Conservation (phyloP, 2,113 vertebrate species). For the Vulpes lagopus region DNA sequence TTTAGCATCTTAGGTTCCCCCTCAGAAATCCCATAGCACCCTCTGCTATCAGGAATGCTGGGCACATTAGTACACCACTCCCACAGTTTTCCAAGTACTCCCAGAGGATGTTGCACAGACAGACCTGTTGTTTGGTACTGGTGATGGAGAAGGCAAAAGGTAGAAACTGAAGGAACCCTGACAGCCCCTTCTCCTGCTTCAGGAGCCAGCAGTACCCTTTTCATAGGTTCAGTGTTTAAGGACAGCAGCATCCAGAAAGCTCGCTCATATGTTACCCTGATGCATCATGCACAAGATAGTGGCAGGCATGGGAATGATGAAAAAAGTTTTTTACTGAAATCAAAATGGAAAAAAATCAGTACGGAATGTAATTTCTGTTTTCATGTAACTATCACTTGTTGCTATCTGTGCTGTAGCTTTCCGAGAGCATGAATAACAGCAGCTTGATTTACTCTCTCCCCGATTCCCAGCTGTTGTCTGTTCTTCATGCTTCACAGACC, state of each 20-base stretch:
- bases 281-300: neutral
- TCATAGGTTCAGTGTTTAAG: neutral
- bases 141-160: neutral
- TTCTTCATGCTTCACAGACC: slow-evolving; percentile 54
- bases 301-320: neutral
- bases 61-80: neutral
- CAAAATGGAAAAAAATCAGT: slow-evolving; percentile 34
- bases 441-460: slow-evolving; percentile 52
- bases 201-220: neutral
- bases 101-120: neutral
- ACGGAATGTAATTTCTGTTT: slow-evolving; percentile 53
- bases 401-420: slow-evolving; percentile 4
- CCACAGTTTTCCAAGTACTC: neutral
- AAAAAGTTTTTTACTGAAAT: slow-evolving; percentile 14
- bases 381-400: slow-evolving; percentile 61
- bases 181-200: neutral
- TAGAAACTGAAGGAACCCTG: neutral
- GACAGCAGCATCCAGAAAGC: neutral
- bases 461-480: slow-evolving; percentile 66
- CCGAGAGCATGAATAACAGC: slow-evolving; percentile 34
- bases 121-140: neutral
- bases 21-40: neutral
- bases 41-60: neutral
- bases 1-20: neutral
- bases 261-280: neutral